A percentile compares a stretch with the other conserved stretches of the same genome.
Evolutionary conservation across 2,888 invertebrate species (phyloP).

Genomic region (Agrilus biguttatus): DNA sequence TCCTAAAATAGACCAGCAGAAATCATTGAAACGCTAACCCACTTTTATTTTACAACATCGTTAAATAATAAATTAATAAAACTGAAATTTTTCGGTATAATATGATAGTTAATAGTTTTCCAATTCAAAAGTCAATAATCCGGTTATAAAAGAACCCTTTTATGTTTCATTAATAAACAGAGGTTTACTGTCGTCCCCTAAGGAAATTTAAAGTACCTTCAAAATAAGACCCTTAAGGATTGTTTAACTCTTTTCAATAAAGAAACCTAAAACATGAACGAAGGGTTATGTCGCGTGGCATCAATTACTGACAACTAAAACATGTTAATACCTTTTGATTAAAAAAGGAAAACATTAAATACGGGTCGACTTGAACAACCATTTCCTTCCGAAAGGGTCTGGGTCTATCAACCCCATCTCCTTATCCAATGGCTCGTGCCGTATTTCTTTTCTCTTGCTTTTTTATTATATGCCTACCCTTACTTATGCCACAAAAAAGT

Average conservation of each 20-base stretch:
- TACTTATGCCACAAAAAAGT: too few species aligned
- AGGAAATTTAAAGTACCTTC: constrained; percentile 22
- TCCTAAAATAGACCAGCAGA: too few species aligned
- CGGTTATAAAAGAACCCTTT: constrained; percentile 4
- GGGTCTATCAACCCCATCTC: background rate
- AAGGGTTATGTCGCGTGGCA: constrained; percentile 24
- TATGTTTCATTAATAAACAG: constrained; percentile 15
- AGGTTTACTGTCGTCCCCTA: constrained; percentile 20
- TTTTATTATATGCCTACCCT: too few species aligned
- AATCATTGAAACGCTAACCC: too few species aligned
- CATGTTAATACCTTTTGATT: constrained; percentile 12
- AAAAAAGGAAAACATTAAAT: too few species aligned
- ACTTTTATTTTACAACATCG: too few species aligned
- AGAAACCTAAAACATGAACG: constrained; percentile 23
- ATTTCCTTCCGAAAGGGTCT: background rate
- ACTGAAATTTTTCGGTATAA: constrained; percentile 1
- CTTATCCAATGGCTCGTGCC: too few species aligned
- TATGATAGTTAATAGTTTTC: background rate
- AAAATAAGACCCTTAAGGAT: constrained; percentile 23
- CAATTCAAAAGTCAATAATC: background rate
- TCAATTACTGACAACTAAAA: constrained; percentile 26
- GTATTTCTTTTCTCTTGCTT: too few species aligned
- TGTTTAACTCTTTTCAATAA: constrained; percentile 31
- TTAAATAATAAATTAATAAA: too few species aligned
- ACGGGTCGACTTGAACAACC: background rate